These are phyloP conservation scores for Microdon myrmicae DNA, from an alignment of 2,888 invertebrate species.

Conservation along the genomic window DNA sequence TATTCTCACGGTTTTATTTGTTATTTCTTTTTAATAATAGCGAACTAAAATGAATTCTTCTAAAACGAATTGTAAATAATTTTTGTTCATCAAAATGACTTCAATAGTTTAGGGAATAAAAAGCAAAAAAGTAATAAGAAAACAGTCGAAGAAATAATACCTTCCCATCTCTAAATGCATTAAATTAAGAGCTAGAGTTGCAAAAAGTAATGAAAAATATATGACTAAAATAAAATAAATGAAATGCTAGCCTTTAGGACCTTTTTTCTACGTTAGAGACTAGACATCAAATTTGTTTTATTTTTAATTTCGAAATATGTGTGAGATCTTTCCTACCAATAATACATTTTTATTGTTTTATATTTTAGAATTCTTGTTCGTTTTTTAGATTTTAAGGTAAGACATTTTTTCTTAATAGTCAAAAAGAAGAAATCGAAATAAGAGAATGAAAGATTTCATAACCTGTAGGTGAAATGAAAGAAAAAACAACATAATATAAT, in stretches of 20 bases:
- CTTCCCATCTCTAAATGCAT: conserved; percentile 8
- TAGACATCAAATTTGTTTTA: conserved; percentile 18
- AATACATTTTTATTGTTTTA: conserved; percentile 7
- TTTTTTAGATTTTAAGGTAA: conserved; percentile 37
- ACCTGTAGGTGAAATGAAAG: conserved; percentile 38
- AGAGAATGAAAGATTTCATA: too few relatives aligned
- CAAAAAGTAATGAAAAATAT: conserved; percentile 18
- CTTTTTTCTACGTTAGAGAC: conserved; percentile 28
- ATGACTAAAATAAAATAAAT: conserved; percentile 21
- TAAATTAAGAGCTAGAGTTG: neutral
- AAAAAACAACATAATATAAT: conserved; percentile 26
- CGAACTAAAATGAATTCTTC: too few relatives aligned
- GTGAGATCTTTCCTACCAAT: too few relatives aligned
- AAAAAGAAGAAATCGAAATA: conserved; percentile 9
- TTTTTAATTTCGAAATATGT: conserved; percentile 19
- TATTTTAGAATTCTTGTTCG: conserved; percentile 5
- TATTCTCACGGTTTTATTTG: too few relatives aligned
- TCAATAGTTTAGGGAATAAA: too few relatives aligned
- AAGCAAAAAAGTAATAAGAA: conserved; percentile 1
- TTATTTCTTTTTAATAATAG: too few relatives aligned
- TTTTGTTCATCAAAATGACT: too few relatives aligned
- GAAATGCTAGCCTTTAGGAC: conserved; percentile 38
- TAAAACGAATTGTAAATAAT: neutral
- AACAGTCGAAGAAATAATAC: conserved; percentile 23
- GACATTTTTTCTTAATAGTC: conserved; percentile 49